Base-by-base conservation (phyloP, 1,140 invertebrate genomes). In the Steinernema khuongi region DNA sequence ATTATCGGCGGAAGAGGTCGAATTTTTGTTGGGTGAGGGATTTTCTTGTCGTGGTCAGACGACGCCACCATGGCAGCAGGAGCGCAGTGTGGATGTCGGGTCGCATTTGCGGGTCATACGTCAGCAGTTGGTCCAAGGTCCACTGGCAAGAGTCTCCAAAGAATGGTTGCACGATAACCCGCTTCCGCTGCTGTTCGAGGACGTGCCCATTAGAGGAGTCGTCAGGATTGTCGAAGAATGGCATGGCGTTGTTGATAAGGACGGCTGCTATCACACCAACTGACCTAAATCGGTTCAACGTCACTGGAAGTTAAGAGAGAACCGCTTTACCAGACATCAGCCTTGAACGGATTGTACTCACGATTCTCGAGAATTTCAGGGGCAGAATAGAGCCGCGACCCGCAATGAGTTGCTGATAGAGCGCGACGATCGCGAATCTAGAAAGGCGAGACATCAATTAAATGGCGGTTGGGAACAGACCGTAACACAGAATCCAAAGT, bases 381-480 rank as follows among this genome's bases (percentile, higher is more conserved):
- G 1, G 90, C 89, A 4, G 89, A 90, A 82, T 91, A 90, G 2
- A 90, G 89, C 1, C 89, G 88, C 74, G 88, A 89, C 14, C 90
- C 90, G 79, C 90, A 91, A 83, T 88, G 60, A 19, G 75, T 76
- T n/a, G 43, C 28, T n/a, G 74, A 77, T 19, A 72, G n/a, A 18
- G 36, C 18, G n/a, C 71, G 33, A 11, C 19, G 33, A 76, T 76
- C 73, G 73, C 18, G 19, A 14, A 73, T 28, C 32, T 33, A 67
- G 18, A 67, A 28, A 7, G 29, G 36, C 19, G 29, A 67, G 22
- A 70, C 36, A 22, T 0, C 19, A 7, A 70, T 70, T 14, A 17
- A n/a, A 29, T 67, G 0, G 68, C 19, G 0, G 26, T 71, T 11
- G 18, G 18, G 29, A 0, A 0, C 36, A 7, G 17, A 67, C 31